A percentile compares a stretch with the other conserved stretches of the same genome.
Evolutionary conservation across 1,140 invertebrate species (phyloP).

Genomic region (Panagrolaimus sp.): DNA sequence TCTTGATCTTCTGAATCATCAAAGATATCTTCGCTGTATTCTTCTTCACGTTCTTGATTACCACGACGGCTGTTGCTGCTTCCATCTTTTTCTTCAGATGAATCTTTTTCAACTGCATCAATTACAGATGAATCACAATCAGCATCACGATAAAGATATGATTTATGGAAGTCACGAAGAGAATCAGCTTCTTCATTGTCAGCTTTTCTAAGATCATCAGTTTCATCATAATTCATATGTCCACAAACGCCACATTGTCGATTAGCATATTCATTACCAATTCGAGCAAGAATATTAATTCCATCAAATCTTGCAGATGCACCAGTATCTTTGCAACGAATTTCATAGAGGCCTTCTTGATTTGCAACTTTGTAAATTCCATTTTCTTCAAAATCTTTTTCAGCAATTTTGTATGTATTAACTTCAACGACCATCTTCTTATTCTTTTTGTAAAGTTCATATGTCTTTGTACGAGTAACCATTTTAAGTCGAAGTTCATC

Average conservation of each 20-base stretch:
- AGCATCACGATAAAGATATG: slow-evolving; percentile 15
- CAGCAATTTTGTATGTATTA: background rate
- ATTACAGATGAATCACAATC: background rate
- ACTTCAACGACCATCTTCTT: slow-evolving; percentile 17
- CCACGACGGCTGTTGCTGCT: no score
- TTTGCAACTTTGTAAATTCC: slow-evolving; percentile 11
- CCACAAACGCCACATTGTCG: slow-evolving; percentile 26
- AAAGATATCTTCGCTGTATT: background rate
- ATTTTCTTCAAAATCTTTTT: slow-evolving; percentile 15
- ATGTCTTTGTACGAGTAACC: slow-evolving; percentile 1
- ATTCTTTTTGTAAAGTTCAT: slow-evolving; percentile 20
- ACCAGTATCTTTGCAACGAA: slow-evolving; percentile 16
- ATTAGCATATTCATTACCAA: slow-evolving; percentile 15
- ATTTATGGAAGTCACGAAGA: slow-evolving; percentile 33
- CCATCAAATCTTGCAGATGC: slow-evolving; percentile 23
- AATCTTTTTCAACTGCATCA: background rate
- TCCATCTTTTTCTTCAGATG: no score
- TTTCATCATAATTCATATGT: slow-evolving; percentile 14
- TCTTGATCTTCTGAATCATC: background rate
- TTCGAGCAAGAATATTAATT: background rate
- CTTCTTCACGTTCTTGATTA: no score
- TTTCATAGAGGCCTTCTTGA: background rate
- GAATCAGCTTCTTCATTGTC: slow-evolving; percentile 18
- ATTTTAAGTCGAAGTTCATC: slow-evolving; percentile 13
- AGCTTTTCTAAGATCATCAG: slow-evolving; percentile 22